Evolutionary conservation across 1,140 invertebrate species (phyloP), one percentile per base, ranked within the genome.

Genomic region (Oscheius sp.): DNA sequence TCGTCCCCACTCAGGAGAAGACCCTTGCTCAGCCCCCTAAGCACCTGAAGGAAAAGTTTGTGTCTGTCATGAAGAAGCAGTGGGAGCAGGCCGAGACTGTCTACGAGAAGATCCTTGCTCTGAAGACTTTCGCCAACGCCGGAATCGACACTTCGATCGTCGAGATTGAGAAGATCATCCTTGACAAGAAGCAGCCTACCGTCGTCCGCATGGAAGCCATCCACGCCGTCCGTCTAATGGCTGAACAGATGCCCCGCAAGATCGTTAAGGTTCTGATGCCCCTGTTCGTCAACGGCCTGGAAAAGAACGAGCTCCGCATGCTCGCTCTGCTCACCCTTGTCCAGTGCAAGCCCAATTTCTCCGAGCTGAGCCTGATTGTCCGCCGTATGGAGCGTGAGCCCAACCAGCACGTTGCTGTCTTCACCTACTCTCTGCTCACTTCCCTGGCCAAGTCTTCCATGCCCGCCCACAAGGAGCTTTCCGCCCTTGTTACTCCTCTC

Each of bases 341-440:
- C 34, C 58, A 72, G 2, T 73, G 76, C 38, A 42, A 72, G 7
- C 82, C 82, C 20, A 38, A 68, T n/a, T 55, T 66, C n/a, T 62
- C 67, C n/a, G 45, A 77, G 20, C 45, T 73, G 72, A 68, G 36
- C 20, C 61, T 64, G 38, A 75, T 84, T 38, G 79, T 77, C 20
- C 38, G 69, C 7, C 72, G 59, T 3, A 72, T 84, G 36, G 42
- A 76, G 18, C 63, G 42, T 13, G 84, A 85, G 55, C 52, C 64
- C 10, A 81, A 81, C 59, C 74, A 77, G 15, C 77, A 83, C 26
- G 81, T 85, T 26, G 78, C 77, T 32, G 77, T 79, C 7, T 85
- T 80, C 74, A 75, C 78, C 35, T 76, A 66, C 46, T 35, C 49
- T 36, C 26, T 52, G 28, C 49, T 68, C 52, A 23, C 38, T 26